Conservation (phyloP, 2,113 vertebrate genomes). For the Nothocercus nigrocapillus region DNA sequence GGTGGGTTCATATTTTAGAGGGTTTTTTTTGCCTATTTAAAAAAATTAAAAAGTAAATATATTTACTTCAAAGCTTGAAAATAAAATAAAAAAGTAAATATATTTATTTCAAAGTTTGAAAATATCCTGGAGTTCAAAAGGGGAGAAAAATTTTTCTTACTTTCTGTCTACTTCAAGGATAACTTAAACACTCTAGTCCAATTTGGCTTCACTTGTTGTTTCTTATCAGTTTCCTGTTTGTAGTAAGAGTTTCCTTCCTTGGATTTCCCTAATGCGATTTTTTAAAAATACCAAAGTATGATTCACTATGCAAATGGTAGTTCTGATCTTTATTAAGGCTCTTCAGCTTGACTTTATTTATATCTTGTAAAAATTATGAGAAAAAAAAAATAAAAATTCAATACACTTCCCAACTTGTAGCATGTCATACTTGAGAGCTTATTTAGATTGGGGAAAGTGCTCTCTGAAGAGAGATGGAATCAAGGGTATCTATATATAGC, state of each 20-base stretch:
- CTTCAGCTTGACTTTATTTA: not conserved
- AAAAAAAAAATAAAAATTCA: not conserved
- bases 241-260: constrained; percentile 49
- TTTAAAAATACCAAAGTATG: not conserved
- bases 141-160: not conserved
- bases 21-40: not conserved
- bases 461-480: not conserved
- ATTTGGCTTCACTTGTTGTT: constrained; percentile 21
- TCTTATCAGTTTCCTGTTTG: constrained; percentile 62
- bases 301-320: constrained; percentile 5
- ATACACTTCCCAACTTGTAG: not conserved
- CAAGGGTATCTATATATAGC: not conserved
- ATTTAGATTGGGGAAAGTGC: not conserved
- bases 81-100: not conserved
- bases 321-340: not conserved
- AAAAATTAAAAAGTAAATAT: not conserved
- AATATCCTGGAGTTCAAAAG: constrained; percentile 18
- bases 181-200: constrained; percentile 20
- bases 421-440: not conserved
- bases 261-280: constrained; percentile 9
- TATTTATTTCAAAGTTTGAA: not conserved
- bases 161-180: not conserved
- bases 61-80: not conserved
- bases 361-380: not conserved
- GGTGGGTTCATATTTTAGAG: not conserved